These are phyloP conservation scores for Muschampia staudingeri DNA, from an alignment of 2,888 invertebrate genomes.

Conservation along the genomic window DNA sequence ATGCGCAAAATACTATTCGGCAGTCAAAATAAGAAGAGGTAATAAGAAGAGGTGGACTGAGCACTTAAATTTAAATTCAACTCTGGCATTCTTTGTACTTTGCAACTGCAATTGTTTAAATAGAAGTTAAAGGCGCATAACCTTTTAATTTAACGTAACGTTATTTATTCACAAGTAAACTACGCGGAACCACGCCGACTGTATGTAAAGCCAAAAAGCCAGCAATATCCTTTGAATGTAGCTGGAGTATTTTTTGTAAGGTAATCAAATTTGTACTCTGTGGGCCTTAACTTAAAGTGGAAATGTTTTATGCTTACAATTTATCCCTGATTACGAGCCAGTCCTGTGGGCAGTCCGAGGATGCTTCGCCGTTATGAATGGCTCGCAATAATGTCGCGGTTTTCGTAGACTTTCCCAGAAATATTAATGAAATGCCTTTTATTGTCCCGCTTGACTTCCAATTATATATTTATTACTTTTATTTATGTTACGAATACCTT, in stretches of 20 bases:
- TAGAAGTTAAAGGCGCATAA: conserved; percentile 47
- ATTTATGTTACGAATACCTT: conserved; percentile 13
- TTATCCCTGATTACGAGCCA: conserved; percentile 38
- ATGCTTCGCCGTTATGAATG: conserved; percentile 44
- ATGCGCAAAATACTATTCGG: conserved; percentile 36
- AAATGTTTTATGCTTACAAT: conserved; percentile 29
- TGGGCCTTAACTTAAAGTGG: background rate
- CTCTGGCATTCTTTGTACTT: conserved; percentile 32
- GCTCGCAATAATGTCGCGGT: conserved; percentile 49
- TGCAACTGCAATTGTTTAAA: conserved; percentile 35
- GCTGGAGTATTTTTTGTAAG: background rate
- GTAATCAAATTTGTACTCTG: conserved; percentile 33
- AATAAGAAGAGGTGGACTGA: background rate
- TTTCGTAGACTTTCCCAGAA: conserved; percentile 37
- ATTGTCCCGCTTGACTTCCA: conserved; percentile 31
- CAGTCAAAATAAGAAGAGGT: conserved; percentile 37
- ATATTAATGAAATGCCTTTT: conserved; percentile 40
- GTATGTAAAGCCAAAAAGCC: conserved; percentile 47
- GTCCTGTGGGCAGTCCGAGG: conserved; percentile 42
- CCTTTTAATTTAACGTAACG: conserved; percentile 47
- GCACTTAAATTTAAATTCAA: conserved; percentile 51
- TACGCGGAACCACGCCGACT: conserved; percentile 35
- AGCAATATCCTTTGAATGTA: conserved; percentile 44
- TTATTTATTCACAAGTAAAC: conserved; percentile 46
- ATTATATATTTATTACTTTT: conserved; percentile 32